Conservation (phyloP, 2,113 vertebrate genomes). For the Xenus cinereus region DNA sequence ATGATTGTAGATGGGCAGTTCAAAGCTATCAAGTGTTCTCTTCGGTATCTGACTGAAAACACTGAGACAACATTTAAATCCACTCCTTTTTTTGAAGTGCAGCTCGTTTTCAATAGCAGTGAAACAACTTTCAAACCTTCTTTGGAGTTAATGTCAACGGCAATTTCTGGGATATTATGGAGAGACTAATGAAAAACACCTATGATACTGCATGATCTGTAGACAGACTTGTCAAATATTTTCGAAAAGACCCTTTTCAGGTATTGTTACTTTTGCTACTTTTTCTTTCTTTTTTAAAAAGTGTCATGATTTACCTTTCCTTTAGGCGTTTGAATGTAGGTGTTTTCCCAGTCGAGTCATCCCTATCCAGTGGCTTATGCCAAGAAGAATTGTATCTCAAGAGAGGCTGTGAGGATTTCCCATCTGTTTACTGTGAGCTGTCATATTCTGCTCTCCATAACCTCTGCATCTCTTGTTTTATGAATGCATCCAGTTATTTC, state of each 20-base stretch:
- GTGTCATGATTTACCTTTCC: constrained; percentile 31
- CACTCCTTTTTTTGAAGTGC: constrained; percentile 78
- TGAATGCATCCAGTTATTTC: neutral
- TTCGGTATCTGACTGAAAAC: constrained; percentile 80
- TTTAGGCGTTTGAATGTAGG: neutral
- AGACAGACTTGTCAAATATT: constrained; percentile 71
- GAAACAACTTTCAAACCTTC: constrained; percentile 76
- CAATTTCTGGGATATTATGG: constrained; percentile 78
- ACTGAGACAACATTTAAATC: constrained; percentile 71
- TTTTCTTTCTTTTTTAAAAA: neutral
- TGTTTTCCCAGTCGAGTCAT: neutral
- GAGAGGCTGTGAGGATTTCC: neutral
- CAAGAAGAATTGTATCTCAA: neutral
- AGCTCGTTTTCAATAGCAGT: constrained; percentile 73
- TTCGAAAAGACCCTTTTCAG: constrained; percentile 71
- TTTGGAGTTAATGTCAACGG: constrained; percentile 69
- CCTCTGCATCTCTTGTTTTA: neutral
- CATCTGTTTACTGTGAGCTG: neutral
- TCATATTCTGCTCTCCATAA: neutral
- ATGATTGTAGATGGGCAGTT: constrained; percentile 79
- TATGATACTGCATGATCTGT: constrained; percentile 73
- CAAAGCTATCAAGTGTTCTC: constrained; percentile 77
- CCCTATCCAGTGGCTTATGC: neutral
- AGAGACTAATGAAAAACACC: constrained; percentile 73
- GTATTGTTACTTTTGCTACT: constrained; percentile 33